phyloP scores from a whole-genome alignment of 2,113 vertebrate species.

The Eidolon helvum region DNA sequence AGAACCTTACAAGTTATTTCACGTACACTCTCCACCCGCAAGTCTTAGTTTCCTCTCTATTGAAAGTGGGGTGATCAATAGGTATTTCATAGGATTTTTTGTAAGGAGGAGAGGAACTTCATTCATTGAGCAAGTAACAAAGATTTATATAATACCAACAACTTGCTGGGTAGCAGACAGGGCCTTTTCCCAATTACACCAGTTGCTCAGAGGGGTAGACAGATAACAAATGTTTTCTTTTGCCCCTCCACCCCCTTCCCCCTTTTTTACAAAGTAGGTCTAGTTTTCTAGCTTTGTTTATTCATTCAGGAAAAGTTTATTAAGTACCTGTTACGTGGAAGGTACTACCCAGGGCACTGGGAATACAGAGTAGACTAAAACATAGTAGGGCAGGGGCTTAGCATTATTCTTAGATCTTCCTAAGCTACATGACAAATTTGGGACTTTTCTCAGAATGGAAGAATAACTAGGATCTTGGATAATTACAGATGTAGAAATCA shows the following conservation, averaged over 20 bases:
- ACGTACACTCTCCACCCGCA: not conserved
- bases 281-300: not conserved
- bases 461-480: not conserved
- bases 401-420: not conserved
- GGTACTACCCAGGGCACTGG: not conserved
- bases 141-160: not conserved
- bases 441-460: not conserved
- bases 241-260: not conserved
- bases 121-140: not conserved
- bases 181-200: not conserved
- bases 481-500: not conserved
- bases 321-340: not conserved
- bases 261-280: not conserved
- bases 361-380: not conserved
- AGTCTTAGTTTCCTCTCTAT: not conserved
- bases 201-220: not conserved
- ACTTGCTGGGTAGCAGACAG: not conserved
- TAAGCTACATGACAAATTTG: not conserved
- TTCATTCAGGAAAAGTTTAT: not conserved
- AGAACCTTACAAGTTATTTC: conserved; percentile 1
- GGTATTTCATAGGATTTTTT: not conserved
- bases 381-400: not conserved
- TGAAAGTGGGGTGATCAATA: not conserved
- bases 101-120: not conserved
- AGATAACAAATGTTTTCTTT: not conserved